These are phyloP conservation scores for Gnathochromis pfefferi DNA, from an alignment of 2,113 vertebrate species.

Conservation along the genomic window DNA sequence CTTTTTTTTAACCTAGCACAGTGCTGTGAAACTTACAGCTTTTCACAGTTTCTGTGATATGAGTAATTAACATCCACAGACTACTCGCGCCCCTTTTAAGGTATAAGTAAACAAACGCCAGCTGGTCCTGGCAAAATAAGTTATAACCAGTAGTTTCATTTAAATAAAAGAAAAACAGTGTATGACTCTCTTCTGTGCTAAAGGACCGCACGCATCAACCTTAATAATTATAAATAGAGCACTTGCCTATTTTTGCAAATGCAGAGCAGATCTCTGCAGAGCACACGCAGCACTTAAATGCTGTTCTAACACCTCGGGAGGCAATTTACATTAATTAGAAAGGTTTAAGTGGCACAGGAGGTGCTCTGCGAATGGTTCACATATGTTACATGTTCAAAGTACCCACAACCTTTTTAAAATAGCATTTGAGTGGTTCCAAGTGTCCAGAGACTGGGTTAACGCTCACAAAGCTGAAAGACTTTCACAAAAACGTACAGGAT, in stretches of 20 bases:
- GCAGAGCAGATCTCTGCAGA: neutral
- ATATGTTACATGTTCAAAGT: neutral
- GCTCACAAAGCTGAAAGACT: neutral
- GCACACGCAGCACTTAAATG: neutral
- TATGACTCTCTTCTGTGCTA: neutral
- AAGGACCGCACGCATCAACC: neutral
- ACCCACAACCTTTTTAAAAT: neutral
- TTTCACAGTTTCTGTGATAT: neutral
- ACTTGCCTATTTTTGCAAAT: neutral
- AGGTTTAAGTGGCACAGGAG: neutral
- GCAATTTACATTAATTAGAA: neutral
- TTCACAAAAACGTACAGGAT: neutral
- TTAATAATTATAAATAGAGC: neutral
- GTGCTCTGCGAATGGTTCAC: neutral
- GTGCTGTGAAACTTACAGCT: neutral
- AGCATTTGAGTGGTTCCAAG: neutral
- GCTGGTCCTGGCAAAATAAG: neutral
- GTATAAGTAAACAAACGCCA: neutral
- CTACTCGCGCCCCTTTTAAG: neutral
- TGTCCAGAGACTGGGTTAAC: neutral
- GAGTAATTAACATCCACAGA: neutral
- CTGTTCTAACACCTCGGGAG: neutral
- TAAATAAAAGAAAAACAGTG: neutral
- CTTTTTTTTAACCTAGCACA: neutral
- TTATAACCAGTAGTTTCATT: neutral